A percentile compares a stretch with the other conserved stretches of the same genome.
Evolutionary conservation across 2,113 vertebrate species (phyloP).

Genomic region (Rhea americana): DNA sequence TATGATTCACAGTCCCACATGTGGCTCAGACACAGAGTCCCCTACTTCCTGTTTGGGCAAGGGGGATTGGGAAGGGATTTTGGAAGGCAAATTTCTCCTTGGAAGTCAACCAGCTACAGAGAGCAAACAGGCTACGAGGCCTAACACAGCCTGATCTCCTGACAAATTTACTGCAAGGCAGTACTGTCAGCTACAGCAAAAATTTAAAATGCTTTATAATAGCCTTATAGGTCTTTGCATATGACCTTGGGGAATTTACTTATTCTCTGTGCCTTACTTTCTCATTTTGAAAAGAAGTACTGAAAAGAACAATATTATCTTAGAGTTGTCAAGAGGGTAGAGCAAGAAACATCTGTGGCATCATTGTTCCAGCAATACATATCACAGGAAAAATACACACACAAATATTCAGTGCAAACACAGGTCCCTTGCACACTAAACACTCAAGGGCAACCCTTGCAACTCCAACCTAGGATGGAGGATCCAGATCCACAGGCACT

Average conservation of each 20-base stretch:
- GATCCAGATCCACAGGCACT: neutral
- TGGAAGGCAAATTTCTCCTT: constrained; percentile 3
- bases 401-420: neutral
- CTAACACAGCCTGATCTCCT: neutral
- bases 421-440: neutral
- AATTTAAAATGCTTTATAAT: neutral
- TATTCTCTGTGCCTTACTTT: neutral
- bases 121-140: constrained; percentile 36
- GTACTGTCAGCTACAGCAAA: neutral
- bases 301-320: constrained; percentile 38
- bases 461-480: neutral
- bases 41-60: neutral
- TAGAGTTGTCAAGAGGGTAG: neutral
- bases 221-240: neutral
- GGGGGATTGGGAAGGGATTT: neutral
- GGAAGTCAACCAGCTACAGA: constrained; percentile 18
- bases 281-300: constrained; percentile 13
- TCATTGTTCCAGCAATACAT: neutral
- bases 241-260: neutral
- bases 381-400: neutral
- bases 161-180: constrained; percentile 19
- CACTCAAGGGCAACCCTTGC: neutral
- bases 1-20: constrained; percentile 2
- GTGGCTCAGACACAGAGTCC: neutral
- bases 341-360: constrained; percentile 14